phyloP scores from a whole-genome alignment of 2,888 invertebrate genomes.

The Andrena hattorfiana region DNA sequence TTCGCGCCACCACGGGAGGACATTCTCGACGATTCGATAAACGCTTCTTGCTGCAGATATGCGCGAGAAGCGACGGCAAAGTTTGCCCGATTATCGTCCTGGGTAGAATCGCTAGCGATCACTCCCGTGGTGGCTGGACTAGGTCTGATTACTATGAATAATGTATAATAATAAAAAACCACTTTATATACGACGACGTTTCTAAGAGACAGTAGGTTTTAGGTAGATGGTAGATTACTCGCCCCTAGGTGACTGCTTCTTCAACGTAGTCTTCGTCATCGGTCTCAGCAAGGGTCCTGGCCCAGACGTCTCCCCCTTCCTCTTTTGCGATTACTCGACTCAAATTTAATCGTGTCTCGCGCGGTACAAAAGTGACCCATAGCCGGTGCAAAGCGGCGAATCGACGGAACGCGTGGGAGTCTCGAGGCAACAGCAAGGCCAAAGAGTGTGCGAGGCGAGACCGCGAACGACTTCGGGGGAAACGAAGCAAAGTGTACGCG shows the following conservation, averaged over 20 bases:
- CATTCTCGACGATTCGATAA: slow-evolving; percentile 17
- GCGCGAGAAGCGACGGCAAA: neutral
- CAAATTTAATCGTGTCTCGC: slow-evolving; percentile 58
- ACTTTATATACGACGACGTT: slow-evolving; percentile 81
- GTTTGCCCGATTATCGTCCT: neutral
- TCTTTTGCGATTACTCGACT: slow-evolving; percentile 76
- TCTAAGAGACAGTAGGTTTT: slow-evolving; percentile 83
- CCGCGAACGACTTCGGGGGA: slow-evolving; percentile 8
- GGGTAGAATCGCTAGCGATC: slow-evolving; percentile 16
- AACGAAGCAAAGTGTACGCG: neutral
- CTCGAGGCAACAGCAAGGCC: neutral
- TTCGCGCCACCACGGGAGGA: slow-evolving; percentile 79
- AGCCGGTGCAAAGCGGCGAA: slow-evolving; percentile 57
- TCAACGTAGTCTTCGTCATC: slow-evolving; percentile 82
- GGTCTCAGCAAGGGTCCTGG: slow-evolving; percentile 80
- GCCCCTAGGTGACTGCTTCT: slow-evolving; percentile 84
- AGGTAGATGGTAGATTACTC: slow-evolving; percentile 85
- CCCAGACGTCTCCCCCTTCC: slow-evolving; percentile 76
- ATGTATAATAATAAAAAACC: slow-evolving; percentile 76
- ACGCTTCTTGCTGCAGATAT: too few species aligned
- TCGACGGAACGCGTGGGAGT: neutral
- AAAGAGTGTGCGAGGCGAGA: neutral
- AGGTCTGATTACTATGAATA: slow-evolving; percentile 67
- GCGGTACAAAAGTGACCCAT: slow-evolving; percentile 65
- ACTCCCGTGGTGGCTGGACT: slow-evolving; percentile 63